phyloP scores from a whole-genome alignment of 2,888 invertebrate genomes.

The Boloria euphrosyne region DNA sequence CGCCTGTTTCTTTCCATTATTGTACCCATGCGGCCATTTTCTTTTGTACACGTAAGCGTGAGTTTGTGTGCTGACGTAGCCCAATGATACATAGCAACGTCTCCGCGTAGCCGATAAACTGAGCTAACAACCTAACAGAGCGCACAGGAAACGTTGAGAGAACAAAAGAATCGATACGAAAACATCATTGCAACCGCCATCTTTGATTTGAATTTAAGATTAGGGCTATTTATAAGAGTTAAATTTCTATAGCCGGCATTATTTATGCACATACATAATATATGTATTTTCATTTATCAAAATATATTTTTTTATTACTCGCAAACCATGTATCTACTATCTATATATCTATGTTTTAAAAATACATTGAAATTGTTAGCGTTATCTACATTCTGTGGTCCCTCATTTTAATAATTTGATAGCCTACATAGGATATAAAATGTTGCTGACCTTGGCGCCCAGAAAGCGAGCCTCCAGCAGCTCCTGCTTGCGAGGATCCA shows the following conservation, averaged over 20 bases:
- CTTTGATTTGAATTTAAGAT: conserved; percentile 17
- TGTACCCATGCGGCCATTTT: conserved; percentile 55
- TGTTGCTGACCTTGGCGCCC: conserved; percentile 93
- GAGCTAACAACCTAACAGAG: conserved; percentile 53
- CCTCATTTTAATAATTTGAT: too few relatives aligned
- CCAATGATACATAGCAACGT: conserved; percentile 57
- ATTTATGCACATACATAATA: neutral
- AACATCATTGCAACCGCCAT: conserved; percentile 51
- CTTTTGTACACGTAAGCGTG: conserved; percentile 57
- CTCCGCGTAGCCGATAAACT: conserved; percentile 56
- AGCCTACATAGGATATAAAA: conserved; percentile 19
- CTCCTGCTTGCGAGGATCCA: conserved; percentile 99
- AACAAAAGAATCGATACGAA: conserved; percentile 68
- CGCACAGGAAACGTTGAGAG: conserved; percentile 56
- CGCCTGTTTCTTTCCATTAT: conserved; percentile 35
- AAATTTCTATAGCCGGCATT: neutral
- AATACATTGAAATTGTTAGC: neutral
- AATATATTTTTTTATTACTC: too few relatives aligned
- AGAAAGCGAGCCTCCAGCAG: conserved; percentile 98
- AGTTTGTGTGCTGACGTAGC: conserved; percentile 53
- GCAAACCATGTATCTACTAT: too few relatives aligned
- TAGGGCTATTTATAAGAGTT: neutral
- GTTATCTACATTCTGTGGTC: too few relatives aligned
- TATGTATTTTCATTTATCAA: neutral
- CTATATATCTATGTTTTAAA: neutral